A percentile compares a stretch with the other conserved stretches of the same genome.
These are phyloP conservation scores for Platycheirus rosarum DNA, from an alignment of 2,888 invertebrate genomes.

Conservation along the genomic window DNA sequence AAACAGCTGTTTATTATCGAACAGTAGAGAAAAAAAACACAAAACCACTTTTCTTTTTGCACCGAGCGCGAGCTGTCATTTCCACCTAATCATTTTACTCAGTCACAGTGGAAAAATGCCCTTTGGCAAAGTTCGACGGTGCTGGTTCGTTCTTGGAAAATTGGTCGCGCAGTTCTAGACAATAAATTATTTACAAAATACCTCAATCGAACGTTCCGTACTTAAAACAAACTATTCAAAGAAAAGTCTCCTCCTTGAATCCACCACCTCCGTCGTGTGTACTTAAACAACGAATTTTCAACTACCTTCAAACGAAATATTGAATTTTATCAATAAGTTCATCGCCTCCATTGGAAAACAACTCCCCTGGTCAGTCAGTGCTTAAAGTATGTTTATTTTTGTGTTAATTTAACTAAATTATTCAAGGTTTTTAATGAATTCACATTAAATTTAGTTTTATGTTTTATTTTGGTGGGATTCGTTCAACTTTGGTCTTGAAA, in stretches of 20 bases:
- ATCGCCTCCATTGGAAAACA: not conserved
- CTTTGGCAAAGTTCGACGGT: constrained; percentile 46
- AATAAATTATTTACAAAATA: constrained; percentile 32
- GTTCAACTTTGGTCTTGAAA: constrained; percentile 51
- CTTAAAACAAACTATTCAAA: constrained; percentile 16
- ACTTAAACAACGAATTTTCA: constrained; percentile 32
- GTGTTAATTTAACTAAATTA: not conserved
- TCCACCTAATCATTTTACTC: constrained; percentile 6
- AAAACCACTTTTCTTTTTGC: constrained; percentile 8
- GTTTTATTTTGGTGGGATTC: constrained; percentile 14
- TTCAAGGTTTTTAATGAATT: constrained; percentile 2
- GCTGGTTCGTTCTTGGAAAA: constrained; percentile 21
- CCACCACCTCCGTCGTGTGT: not conserved
- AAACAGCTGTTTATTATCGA: constrained; percentile 56
- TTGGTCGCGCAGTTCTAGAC: constrained; percentile 17
- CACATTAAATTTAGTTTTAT: constrained; percentile 1
- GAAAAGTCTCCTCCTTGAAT: constrained; percentile 20
- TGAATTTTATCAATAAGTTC: not conserved
- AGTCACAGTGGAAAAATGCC: constrained; percentile 52
- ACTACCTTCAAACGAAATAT: not conserved
- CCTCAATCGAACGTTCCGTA: constrained; percentile 44
- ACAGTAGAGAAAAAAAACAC: constrained; percentile 30
- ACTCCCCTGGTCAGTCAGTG: constrained; percentile 1
- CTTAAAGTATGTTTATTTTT: constrained; percentile 41
- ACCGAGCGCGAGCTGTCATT: not conserved